A percentile compares a stretch with the other conserved stretches of the same genome.
Evolutionary conservation across 2,888 invertebrate genomes (phyloP).

Genomic region (Sesia bembeciformis): DNA sequence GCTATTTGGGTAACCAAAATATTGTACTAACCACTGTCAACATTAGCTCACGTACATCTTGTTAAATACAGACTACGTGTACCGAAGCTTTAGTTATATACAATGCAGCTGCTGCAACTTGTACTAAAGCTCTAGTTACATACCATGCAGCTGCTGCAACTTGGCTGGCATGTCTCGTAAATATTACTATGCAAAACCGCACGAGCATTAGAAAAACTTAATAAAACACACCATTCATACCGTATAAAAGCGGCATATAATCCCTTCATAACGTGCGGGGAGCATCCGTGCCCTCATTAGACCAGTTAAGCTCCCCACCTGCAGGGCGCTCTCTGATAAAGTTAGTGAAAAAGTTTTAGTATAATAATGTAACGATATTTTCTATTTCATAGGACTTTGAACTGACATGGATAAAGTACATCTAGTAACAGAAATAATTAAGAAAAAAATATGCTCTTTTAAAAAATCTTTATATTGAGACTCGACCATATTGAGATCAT

Average conservation of each 20-base stretch:
- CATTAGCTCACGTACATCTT: no score
- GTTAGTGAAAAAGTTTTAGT: conserved; percentile 24
- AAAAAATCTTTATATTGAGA: no score
- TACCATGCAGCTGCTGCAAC: background rate
- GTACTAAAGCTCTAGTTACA: no score
- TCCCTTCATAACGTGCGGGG: conserved; percentile 45
- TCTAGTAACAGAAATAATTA: no score
- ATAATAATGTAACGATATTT: background rate
- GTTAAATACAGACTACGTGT: no score
- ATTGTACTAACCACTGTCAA: no score
- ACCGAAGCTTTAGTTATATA: no score
- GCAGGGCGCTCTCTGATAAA: conserved; percentile 13
- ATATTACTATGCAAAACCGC: conserved; percentile 12
- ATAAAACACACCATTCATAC: conserved; percentile 38
- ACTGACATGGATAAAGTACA: background rate
- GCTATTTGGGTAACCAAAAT: no score
- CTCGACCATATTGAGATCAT: no score
- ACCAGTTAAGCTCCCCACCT: conserved; percentile 26
- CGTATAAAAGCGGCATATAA: conserved; percentile 36
- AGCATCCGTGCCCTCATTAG: conserved; percentile 42
- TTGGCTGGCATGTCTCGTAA: background rate
- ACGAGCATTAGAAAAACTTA: conserved; percentile 34
- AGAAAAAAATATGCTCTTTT: no score
- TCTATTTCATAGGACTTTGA: background rate
- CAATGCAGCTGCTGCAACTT: no score